These are phyloP conservation scores for Theocolax elegans DNA, from an alignment of 1,140 invertebrate species.

Conservation along the genomic window DNA sequence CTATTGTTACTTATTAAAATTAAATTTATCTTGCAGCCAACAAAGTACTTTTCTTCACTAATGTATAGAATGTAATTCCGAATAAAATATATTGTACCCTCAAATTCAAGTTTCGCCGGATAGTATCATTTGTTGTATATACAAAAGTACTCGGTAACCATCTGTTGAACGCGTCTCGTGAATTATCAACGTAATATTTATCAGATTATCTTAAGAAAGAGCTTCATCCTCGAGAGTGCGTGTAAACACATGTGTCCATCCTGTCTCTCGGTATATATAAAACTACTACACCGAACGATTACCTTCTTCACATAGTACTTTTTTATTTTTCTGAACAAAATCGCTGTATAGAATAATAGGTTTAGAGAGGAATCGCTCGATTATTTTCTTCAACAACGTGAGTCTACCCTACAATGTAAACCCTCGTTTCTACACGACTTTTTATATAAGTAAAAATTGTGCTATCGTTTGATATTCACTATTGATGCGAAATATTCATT, in stretches of 20 bases:
- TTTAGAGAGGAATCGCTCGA: background rate
- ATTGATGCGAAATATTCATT: no score
- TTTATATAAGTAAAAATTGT: no score
- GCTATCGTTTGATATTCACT: no score
- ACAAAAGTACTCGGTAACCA: no score
- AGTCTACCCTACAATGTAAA: background rate
- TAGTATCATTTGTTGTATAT: no score
- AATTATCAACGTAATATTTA: conserved; percentile 38
- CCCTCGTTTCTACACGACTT: no score
- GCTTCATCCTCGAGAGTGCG: conserved; percentile 4
- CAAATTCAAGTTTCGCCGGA: no score
- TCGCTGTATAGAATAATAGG: conserved; percentile 32
- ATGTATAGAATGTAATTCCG: no score
- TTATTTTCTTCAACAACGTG: conserved; percentile 17
- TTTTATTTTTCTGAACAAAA: conserved; percentile 23
- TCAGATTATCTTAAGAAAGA: conserved; percentile 25
- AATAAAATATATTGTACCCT: no score
- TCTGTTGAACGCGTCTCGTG: conserved; percentile 8
- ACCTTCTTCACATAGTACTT: conserved; percentile 4
- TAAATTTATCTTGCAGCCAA: no score
- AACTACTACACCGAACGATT: conserved; percentile 6
- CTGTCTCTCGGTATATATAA: background rate
- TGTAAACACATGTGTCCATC: conserved; percentile 9
- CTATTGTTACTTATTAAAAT: no score
- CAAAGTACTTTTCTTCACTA: no score